Evolutionary conservation across 2,113 vertebrate genomes (phyloP).

Genomic region (Misgurnus mizolepis): DNA sequence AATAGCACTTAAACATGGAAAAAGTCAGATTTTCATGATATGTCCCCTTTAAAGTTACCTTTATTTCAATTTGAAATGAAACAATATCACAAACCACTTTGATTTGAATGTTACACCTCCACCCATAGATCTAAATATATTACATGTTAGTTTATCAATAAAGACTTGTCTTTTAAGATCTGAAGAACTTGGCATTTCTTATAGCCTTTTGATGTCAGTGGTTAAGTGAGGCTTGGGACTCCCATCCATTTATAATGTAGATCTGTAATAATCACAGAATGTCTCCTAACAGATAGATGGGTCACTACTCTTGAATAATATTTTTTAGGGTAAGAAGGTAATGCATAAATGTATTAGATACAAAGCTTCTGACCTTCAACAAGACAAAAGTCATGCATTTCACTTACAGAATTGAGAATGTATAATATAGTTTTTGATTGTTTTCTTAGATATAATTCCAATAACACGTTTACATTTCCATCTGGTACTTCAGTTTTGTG

Average conservation of each 20-base stretch:
- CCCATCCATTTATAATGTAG: background rate
- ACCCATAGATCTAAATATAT: background rate
- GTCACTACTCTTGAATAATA: background rate
- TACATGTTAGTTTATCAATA: background rate
- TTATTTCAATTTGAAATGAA: too few species aligned
- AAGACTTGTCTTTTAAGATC: background rate
- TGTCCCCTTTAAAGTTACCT: too few species aligned
- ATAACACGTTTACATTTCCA: constrained; percentile 4
- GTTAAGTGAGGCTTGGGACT: background rate
- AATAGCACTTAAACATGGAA: too few species aligned
- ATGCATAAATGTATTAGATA: background rate
- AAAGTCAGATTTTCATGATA: too few species aligned
- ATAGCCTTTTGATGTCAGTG: background rate
- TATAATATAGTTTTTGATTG: too few species aligned
- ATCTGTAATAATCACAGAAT: background rate
- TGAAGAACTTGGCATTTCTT: background rate
- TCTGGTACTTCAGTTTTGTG: constrained; percentile 35
- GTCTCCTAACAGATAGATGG: background rate
- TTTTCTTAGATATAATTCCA: constrained; percentile 8
- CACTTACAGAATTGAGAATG: too few species aligned
- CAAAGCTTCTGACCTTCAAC: too few species aligned
- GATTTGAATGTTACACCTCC: background rate
- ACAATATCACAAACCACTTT: background rate
- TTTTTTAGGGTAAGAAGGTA: background rate
- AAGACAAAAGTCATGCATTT: too few species aligned